These are phyloP conservation scores for Galerucella pusilla DNA, from an alignment of 2,888 invertebrate species.

Conservation along the genomic window DNA sequence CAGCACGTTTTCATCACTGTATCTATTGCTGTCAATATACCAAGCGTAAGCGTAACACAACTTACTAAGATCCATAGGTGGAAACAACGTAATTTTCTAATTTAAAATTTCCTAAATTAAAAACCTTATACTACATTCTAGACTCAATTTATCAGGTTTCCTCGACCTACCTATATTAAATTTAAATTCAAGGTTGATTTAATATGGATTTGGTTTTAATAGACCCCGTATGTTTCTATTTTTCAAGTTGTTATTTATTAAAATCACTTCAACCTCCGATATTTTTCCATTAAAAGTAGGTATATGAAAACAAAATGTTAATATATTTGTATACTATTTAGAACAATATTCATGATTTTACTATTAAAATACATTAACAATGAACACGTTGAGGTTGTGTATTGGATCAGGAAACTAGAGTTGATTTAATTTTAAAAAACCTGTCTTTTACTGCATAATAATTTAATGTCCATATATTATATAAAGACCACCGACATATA, in stretches of 20 bases:
- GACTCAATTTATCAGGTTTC: background rate
- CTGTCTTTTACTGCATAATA: background rate
- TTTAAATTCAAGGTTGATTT: slow-evolving; percentile 2
- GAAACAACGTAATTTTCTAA: too few relatives aligned
- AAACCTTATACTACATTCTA: too few relatives aligned
- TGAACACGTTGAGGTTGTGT: background rate
- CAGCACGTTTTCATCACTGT: too few relatives aligned
- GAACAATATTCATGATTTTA: background rate
- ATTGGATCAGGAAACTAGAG: background rate
- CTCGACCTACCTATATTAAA: background rate
- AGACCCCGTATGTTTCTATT: background rate
- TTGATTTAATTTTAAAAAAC: background rate
- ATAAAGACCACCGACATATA: too few relatives aligned
- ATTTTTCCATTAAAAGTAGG: background rate
- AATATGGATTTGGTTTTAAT: background rate
- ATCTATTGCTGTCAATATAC: too few relatives aligned
- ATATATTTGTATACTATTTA: background rate
- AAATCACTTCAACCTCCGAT: background rate
- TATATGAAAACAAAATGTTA: background rate
- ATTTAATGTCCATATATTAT: too few relatives aligned
- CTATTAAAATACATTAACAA: background rate
- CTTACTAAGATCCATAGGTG: too few relatives aligned
- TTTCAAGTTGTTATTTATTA: background rate
- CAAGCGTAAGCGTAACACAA: too few relatives aligned
- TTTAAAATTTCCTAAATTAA: too few relatives aligned